phyloP scores from a whole-genome alignment of 1,140 invertebrate species.

The Aphis gossypii region DNA sequence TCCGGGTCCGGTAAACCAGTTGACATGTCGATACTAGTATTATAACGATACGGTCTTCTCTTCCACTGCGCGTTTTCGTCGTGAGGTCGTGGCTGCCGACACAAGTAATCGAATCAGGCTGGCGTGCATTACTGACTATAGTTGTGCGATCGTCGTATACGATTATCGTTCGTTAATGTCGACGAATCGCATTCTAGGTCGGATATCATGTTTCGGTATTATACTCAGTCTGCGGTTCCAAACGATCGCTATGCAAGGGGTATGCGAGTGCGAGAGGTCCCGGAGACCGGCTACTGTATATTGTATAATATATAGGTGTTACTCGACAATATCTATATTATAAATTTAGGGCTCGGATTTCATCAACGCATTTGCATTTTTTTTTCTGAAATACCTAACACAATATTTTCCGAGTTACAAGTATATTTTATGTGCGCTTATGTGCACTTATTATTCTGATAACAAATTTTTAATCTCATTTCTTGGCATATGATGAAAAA shows the following conservation, averaged over 20 bases:
- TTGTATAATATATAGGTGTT: too few relatives aligned
- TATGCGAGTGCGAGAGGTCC: neutral
- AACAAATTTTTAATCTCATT: neutral
- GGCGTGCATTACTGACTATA: neutral
- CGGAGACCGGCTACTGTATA: neutral
- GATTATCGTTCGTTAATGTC: neutral
- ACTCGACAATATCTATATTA: too few relatives aligned
- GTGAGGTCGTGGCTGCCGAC: neutral
- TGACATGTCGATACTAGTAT: neutral
- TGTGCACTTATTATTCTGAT: neutral
- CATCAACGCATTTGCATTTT: neutral
- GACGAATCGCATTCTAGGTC: neutral
- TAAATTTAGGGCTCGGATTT: neutral
- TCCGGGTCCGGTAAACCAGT: slow-evolving; percentile 36
- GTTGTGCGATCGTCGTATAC: neutral
- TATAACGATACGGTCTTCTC: neutral
- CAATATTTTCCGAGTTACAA: neutral
- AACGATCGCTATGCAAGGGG: neutral
- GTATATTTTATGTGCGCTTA: neutral
- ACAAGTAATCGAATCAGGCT: neutral
- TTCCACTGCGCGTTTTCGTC: neutral
- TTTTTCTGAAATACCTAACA: neutral
- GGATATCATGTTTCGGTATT: neutral
- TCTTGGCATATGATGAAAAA: neutral
- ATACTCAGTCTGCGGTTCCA: neutral